These are phyloP conservation scores for Charaxes varanes DNA, from an alignment of 1,140 invertebrate genomes.

Conservation along the genomic window DNA sequence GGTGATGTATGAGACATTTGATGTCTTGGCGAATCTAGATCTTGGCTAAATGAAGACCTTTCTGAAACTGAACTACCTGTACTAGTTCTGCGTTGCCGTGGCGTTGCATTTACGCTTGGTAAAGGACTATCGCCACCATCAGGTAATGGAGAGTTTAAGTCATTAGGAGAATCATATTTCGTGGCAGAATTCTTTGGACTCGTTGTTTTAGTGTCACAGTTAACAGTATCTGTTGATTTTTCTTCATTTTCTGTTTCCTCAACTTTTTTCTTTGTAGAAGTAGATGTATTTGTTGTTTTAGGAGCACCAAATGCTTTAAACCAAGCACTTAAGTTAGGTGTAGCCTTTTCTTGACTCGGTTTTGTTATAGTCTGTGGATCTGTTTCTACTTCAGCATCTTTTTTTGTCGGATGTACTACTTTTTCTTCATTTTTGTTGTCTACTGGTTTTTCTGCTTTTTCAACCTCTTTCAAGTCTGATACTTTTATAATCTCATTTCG, in stretches of 20 bases:
- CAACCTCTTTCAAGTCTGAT: slow-evolving; percentile 25
- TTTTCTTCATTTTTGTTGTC: slow-evolving; percentile 36
- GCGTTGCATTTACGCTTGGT: slow-evolving; percentile 38
- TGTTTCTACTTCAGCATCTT: slow-evolving; percentile 58
- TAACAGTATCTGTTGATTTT: slow-evolving; percentile 38
- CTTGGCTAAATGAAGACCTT: slow-evolving; percentile 83
- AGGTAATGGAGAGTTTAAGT: slow-evolving; percentile 45
- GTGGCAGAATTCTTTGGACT: slow-evolving; percentile 41
- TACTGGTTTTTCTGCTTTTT: slow-evolving; percentile 22
- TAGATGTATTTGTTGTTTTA: slow-evolving; percentile 63
- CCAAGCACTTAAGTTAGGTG: slow-evolving; percentile 92
- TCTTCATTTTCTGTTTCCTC: slow-evolving; percentile 57
- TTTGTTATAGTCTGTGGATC: slow-evolving; percentile 46
- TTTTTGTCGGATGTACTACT: slow-evolving; percentile 46
- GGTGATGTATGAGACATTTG: slow-evolving; percentile 80
- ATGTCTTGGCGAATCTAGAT: slow-evolving; percentile 80
- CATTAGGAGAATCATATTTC: slow-evolving; percentile 50
- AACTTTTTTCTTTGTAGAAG: slow-evolving; percentile 61
- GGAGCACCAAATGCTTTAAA: slow-evolving; percentile 92
- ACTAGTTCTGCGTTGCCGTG: slow-evolving; percentile 78
- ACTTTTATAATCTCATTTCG: slow-evolving; percentile 29
- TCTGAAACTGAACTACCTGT: slow-evolving; percentile 84
- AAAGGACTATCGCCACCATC: slow-evolving; percentile 69
- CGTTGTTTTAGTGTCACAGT: slow-evolving; percentile 35
- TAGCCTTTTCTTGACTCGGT: slow-evolving; percentile 78